Evolutionary conservation across 2,113 vertebrate species (phyloP), one percentile per base, ranked within the genome.

Genomic region (Callaeas wilsoni): DNA sequence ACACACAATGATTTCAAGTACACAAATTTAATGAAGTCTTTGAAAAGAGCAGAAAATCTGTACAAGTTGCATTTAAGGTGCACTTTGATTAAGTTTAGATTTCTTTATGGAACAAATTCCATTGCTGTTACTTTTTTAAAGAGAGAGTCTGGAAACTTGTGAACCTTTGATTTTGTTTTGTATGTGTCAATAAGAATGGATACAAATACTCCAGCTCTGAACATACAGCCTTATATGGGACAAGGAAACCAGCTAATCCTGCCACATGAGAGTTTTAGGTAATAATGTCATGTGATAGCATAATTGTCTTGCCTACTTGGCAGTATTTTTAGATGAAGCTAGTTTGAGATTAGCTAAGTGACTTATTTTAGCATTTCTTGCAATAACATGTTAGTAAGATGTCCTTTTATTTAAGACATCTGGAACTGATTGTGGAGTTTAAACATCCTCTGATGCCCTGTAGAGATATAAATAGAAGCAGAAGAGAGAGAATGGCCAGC

Each of bases 281-380:
- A 92, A 69, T 84, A 75, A n/a, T 69, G 22, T 84, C 71, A 75
- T 52, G 41, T 60, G 69, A 65, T 84, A 82, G 59, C 65, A 71
- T 92, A 90, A 90, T 59, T 95, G 26, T 84, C 67, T 91, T 92
- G 75, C 68, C 79, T 95, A 49, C 44, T 91, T 87, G 29, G 53
- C 69, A 93, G 5, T 92, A 68, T 90, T 94, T 96, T 93, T 88
- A 80, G 82, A 80, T 74, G 21, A 93, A 79, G 74, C 47, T 82
- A 59, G 55, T 88, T 65, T 19, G 11, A 93, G 84, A 80, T 90
- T 41, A 88, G 78, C 82, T 20, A 89, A 92, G 76, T 75, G 37
- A 84, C 83, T 96, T 92, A 75, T 49, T 94, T 96, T 90, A 95
- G 85, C 32, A 30, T 82, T 89, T 92, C 49, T 95, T 92, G 62